These are phyloP conservation scores for Diglossa brunneiventris DNA, from an alignment of 2,113 vertebrate genomes.

Conservation along the genomic window DNA sequence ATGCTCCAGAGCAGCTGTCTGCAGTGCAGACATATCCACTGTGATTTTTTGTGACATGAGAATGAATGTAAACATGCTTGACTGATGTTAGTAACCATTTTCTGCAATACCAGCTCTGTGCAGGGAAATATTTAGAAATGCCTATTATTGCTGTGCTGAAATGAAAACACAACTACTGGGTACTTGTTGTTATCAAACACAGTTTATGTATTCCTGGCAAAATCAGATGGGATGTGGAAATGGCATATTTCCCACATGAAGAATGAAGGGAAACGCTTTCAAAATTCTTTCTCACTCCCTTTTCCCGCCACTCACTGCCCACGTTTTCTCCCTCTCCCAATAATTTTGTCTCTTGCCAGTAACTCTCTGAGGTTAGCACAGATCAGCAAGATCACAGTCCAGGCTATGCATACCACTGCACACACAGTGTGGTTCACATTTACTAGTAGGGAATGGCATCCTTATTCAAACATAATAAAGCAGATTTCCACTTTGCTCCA, in stretches of 20 bases:
- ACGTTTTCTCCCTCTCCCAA: background rate
- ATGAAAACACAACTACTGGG: background rate
- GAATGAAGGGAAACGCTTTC: background rate
- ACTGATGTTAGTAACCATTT: background rate
- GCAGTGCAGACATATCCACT: background rate
- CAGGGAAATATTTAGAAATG: background rate
- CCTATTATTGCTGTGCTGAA: background rate
- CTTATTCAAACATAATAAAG: background rate
- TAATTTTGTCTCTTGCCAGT: background rate
- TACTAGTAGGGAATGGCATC: background rate
- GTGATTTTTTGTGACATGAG: background rate
- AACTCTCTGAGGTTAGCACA: background rate
- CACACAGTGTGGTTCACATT: background rate
- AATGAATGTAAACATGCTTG: background rate
- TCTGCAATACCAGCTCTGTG: background rate
- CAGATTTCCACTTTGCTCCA: background rate
- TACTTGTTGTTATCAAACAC: background rate
- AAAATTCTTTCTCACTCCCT: background rate
- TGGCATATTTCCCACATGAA: background rate
- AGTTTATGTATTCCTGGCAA: background rate
- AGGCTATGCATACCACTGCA: background rate
- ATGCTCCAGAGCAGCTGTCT: background rate
- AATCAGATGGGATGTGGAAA: background rate
- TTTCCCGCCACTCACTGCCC: fast-evolving
- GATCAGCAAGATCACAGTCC: background rate